A percentile compares a stretch with the other conserved stretches of the same genome.
Conservation (phyloP, 2,888 invertebrate species). For the Celastrina argiolus region DNA sequence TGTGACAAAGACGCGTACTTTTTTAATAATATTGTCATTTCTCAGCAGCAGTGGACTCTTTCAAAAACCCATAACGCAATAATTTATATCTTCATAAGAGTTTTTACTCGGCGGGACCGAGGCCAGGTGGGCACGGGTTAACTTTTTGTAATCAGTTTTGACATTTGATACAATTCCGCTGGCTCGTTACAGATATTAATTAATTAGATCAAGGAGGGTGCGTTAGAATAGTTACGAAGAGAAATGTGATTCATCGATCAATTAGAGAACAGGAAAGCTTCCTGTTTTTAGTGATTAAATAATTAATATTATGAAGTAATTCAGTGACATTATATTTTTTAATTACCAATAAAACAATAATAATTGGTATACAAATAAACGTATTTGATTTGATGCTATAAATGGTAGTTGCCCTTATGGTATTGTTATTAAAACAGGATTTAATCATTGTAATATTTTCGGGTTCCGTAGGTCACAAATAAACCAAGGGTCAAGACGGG, state of each 20-base stretch:
- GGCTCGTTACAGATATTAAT: background rate
- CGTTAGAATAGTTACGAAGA: background rate
- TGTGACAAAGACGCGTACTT: slow-evolving; percentile 77
- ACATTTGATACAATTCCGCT: slow-evolving; percentile 27
- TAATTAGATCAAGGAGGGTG: background rate
- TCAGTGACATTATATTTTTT: background rate
- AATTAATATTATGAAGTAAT: background rate
- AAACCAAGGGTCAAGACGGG: too few relatives aligned
- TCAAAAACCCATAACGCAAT: slow-evolving; percentile 77
- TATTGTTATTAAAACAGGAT: too few relatives aligned
- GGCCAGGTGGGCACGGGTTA: slow-evolving; percentile 76
- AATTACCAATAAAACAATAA: too few relatives aligned
- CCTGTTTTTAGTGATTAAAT: background rate
- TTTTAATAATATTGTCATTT: slow-evolving; percentile 79
- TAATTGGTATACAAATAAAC: too few relatives aligned
- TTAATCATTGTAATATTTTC: too few relatives aligned
- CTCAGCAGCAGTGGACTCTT: slow-evolving; percentile 78
- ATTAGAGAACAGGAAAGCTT: background rate
- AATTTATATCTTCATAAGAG: slow-evolving; percentile 78
- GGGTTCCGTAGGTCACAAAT: too few relatives aligned
- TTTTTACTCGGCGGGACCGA: slow-evolving; percentile 73
- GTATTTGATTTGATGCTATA: too few relatives aligned
- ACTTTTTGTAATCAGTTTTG: slow-evolving; percentile 37
- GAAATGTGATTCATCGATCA: background rate
- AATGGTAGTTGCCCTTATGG: too few relatives aligned